Evolutionary conservation across 2,113 vertebrate species (phyloP).

Genomic region (Thamnaconus septentrionalis): DNA sequence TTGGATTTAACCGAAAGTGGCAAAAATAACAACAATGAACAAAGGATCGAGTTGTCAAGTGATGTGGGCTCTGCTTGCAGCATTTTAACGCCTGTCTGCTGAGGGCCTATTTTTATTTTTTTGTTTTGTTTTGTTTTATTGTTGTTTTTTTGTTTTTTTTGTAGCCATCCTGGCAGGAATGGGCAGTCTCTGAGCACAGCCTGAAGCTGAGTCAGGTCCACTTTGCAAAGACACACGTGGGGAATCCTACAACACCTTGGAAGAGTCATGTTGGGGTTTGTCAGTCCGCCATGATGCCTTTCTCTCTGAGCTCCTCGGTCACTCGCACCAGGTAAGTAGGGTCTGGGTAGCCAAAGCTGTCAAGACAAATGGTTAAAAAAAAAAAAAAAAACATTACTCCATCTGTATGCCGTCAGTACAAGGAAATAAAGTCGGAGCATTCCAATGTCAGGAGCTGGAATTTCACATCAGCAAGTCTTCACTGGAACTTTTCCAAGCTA

Average conservation of each 20-base stretch:
- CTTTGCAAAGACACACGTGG: conserved; percentile 18
- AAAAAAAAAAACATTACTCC: conserved; percentile 28
- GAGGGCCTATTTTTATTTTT: conserved; percentile 15
- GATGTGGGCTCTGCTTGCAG: conserved; percentile 55
- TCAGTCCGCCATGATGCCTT: conserved; percentile 88
- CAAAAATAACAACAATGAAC: conserved; percentile 38
- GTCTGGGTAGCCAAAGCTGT: conserved; percentile 91
- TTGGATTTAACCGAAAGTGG: conserved; percentile 44
- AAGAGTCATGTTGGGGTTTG: conserved; percentile 21
- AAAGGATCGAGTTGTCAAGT: conserved; percentile 41
- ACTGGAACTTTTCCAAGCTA: not conserved
- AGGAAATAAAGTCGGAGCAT: conserved; percentile 26
- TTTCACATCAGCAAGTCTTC: conserved; percentile 11
- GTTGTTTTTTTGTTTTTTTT: conserved; percentile 19
- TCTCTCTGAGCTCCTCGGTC: conserved; percentile 90
- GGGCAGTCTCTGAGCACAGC: conserved; percentile 43
- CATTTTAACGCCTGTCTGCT: conserved; percentile 45
- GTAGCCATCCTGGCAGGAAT: conserved; percentile 29
- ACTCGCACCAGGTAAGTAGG: conserved; percentile 91
- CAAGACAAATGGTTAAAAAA: conserved; percentile 22
- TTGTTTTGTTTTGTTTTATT: too few relatives aligned
- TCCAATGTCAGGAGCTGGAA: conserved; percentile 19
- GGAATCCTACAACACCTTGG: conserved; percentile 50
- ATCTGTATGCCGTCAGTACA: conserved; percentile 17
- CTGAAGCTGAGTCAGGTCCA: conserved; percentile 48